Conservation (phyloP, 2,888 invertebrate species). For the Sinopyrophorus schimmeli region DNA sequence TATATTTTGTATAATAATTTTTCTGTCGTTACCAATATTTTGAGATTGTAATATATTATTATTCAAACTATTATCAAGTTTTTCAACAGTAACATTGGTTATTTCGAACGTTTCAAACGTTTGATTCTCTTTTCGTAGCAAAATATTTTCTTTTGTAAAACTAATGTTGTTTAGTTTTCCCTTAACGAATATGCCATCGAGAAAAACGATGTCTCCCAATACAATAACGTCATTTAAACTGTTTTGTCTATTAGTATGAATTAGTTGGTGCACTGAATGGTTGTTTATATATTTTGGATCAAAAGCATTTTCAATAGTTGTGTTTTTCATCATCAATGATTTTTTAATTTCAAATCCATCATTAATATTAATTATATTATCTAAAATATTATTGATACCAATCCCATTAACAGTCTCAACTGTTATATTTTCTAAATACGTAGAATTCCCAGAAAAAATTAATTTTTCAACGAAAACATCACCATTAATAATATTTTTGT, state of each 20-base stretch:
- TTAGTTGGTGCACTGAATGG: constrained; percentile 40
- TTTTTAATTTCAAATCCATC: constrained; percentile 40
- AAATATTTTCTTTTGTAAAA: constrained; percentile 42
- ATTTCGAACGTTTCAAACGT: too few species aligned
- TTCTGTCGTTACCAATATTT: constrained; percentile 3
- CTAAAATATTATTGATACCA: constrained; percentile 39
- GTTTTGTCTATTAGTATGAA: constrained; percentile 32
- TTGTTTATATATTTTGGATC: constrained; percentile 44
- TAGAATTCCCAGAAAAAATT: constrained; percentile 38
- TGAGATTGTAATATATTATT: too few species aligned
- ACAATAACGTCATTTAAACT: constrained; percentile 42
- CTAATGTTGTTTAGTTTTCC: constrained; percentile 45
- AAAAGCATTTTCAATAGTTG: constrained; percentile 42
- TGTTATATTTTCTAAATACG: constrained; percentile 40
- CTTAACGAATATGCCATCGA: constrained; percentile 39
- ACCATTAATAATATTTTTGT: constrained; percentile 32
- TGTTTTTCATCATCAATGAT: constrained; percentile 39
- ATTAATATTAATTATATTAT: constrained; percentile 42
- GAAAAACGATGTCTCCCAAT: constrained; percentile 44
- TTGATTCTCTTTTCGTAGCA: constrained; percentile 48
- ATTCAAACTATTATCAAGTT: too few species aligned
- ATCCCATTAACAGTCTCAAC: constrained; percentile 43
- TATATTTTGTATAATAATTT: constrained; percentile 28
- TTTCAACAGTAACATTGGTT: too few species aligned
- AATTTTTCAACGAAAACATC: constrained; percentile 42